phyloP scores from a whole-genome alignment of 1,140 invertebrate species.

The Adoxophyes honmai region DNA sequence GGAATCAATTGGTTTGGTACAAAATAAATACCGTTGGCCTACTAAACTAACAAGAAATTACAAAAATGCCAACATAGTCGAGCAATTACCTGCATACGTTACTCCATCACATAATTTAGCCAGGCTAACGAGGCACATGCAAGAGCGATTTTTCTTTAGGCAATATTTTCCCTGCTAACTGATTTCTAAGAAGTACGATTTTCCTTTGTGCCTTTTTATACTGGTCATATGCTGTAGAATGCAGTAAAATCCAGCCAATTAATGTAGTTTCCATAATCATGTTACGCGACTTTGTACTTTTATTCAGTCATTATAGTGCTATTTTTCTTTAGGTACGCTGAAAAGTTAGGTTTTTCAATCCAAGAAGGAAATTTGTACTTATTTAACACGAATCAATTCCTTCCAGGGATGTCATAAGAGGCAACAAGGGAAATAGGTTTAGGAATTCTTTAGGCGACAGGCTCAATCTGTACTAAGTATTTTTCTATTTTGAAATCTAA shows the following conservation, averaged over 20 bases:
- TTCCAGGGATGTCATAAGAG: too few relatives aligned
- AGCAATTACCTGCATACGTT: slow-evolving; percentile 7
- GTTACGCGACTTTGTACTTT: background rate
- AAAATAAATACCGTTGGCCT: background rate
- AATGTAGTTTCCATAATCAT: background rate
- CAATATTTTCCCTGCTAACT: background rate
- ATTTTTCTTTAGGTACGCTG: too few relatives aligned
- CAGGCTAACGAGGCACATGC: background rate
- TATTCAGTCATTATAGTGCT: too few relatives aligned
- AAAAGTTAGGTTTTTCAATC: too few relatives aligned
- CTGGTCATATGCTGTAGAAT: background rate
- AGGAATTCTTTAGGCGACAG: too few relatives aligned
- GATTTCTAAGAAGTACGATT: background rate
- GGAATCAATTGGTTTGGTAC: too few relatives aligned
- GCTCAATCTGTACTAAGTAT: too few relatives aligned
- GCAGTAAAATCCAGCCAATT: background rate
- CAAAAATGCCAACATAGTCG: slow-evolving; percentile 4
- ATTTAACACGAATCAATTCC: too few relatives aligned
- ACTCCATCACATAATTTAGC: background rate
- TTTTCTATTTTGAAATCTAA: too few relatives aligned
- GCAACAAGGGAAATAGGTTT: too few relatives aligned
- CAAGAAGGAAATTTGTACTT: too few relatives aligned
- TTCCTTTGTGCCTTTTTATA: background rate
- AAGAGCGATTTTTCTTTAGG: background rate
- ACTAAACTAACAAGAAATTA: slow-evolving; percentile 8